Percentiles rank a stretch among this genome's conserved stretches.
Conservation (phyloP, 2,888 invertebrate genomes). For the Drosophila picticornis region DNA sequence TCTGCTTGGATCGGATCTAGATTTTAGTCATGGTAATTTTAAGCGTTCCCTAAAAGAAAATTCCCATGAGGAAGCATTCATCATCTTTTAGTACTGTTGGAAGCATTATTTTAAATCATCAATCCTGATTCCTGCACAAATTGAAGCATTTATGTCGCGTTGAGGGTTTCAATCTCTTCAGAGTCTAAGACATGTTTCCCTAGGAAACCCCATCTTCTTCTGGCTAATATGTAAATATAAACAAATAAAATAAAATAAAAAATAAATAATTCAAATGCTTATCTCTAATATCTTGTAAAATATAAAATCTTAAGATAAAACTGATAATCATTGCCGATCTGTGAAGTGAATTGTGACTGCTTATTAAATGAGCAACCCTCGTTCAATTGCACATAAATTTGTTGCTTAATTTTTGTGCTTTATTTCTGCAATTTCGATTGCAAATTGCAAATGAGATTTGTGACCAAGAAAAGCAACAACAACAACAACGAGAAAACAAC, state of each 20-base stretch:
- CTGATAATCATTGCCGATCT: not conserved
- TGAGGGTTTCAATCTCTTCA: not conserved
- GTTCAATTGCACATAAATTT: conserved; percentile 17
- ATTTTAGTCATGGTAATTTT: not conserved
- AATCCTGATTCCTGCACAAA: not conserved
- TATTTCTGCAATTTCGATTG: conserved; percentile 44
- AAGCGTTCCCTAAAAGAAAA: not conserved
- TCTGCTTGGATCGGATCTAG: not conserved
- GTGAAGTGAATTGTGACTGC: not conserved
- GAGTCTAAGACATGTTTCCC: fast-evolving
- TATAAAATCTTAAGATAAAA: not conserved
- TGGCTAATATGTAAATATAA: not conserved
- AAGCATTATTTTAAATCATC: not conserved
- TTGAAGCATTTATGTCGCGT: not conserved
- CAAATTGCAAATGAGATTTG: conserved; percentile 65
- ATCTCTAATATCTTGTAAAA: not conserved
- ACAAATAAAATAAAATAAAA: not conserved
- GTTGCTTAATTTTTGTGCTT: conserved; percentile 20
- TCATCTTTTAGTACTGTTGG: not conserved
- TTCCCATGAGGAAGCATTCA: not conserved
- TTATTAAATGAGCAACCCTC: conserved; percentile 23
- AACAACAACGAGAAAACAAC: not conserved
- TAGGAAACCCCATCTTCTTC: not conserved
- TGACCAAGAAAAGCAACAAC: conserved; percentile 17
- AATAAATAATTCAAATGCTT: not conserved